Conservation (phyloP, 2,888 invertebrate species). For the Sinelater perroti region DNA sequence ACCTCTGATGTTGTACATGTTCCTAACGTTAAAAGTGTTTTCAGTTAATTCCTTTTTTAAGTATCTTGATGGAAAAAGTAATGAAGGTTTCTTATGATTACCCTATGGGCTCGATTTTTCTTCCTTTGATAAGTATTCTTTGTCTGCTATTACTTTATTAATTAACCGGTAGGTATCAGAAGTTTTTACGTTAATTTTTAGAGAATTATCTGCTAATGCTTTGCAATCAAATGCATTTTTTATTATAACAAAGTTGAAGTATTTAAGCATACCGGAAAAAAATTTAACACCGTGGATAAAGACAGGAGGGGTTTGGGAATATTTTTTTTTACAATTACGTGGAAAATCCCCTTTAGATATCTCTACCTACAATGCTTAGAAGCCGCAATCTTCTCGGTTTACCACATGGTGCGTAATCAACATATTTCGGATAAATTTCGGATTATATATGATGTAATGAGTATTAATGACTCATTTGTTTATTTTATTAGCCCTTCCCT, state of each 20-base stretch:
- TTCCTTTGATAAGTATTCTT: conserved; percentile 5
- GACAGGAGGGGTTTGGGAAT: conserved; percentile 3
- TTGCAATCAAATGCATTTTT: not conserved
- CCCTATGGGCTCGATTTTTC: conserved; percentile 1
- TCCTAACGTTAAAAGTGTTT: too few species aligned
- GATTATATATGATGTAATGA: too few species aligned
- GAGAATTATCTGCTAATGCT: not conserved
- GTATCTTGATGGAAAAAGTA: not conserved
- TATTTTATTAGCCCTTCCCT: too few species aligned
- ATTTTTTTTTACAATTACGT: too few species aligned
- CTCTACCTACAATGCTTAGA: too few species aligned
- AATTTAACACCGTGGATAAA: not conserved
- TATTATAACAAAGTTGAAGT: not conserved
- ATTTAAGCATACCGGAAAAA: not conserved
- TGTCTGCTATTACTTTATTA: not conserved
- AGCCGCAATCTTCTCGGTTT: too few species aligned
- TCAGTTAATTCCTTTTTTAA: not conserved
- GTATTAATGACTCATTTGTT: too few species aligned
- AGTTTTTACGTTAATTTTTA: conserved; percentile 3
- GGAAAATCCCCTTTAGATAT: too few species aligned
- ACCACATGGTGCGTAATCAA: too few species aligned
- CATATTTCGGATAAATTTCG: too few species aligned
- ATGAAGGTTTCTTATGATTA: conserved; percentile 1
- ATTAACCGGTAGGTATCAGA: not conserved
- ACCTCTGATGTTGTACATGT: not conserved